phyloP scores from a whole-genome alignment of 2,797 vertebrate genomes.

The Aldrovandia affinis region DNA sequence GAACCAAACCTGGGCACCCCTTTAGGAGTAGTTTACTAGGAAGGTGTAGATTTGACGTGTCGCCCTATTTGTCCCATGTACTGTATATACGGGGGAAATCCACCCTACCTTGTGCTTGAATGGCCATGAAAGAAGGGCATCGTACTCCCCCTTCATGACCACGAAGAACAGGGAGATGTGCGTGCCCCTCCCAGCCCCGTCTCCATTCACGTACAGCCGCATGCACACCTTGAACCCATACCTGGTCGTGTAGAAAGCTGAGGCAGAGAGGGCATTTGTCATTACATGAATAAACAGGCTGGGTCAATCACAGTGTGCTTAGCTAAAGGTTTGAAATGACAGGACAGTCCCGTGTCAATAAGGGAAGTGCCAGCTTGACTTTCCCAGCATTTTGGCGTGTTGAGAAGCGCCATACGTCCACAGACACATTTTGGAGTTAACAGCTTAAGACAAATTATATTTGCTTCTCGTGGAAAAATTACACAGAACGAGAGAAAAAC shows the following conservation, averaged over 20 bases:
- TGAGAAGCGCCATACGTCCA: too few relatives aligned
- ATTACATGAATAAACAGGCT: not conserved
- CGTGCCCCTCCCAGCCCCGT: slow-evolving; percentile 76
- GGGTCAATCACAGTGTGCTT: too few relatives aligned
- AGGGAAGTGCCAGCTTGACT: too few relatives aligned
- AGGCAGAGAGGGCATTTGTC: slow-evolving; percentile 31
- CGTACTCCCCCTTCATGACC: slow-evolving; percentile 83
- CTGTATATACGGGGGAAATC: not conserved
- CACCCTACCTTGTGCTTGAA: slow-evolving; percentile 81
- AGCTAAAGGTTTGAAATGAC: too few relatives aligned
- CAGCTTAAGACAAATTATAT: too few relatives aligned
- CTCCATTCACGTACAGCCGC: slow-evolving; percentile 80
- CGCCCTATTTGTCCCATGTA: not conserved
- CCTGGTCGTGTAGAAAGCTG: slow-evolving; percentile 82
- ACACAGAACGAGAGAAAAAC: too few relatives aligned
- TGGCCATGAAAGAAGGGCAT: slow-evolving; percentile 79
- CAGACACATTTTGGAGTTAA: too few relatives aligned
- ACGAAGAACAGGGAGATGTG: slow-evolving; percentile 84
- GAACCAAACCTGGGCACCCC: not conserved
- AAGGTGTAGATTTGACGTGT: not conserved
- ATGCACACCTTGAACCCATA: slow-evolving; percentile 84
- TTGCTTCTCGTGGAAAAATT: too few relatives aligned
- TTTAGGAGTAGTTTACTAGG: not conserved
- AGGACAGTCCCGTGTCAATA: too few relatives aligned
- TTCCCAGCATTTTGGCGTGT: too few relatives aligned